Base-by-base conservation (phyloP, 2,888 invertebrate genomes). In the Tenthredo scrophulariae region DNA sequence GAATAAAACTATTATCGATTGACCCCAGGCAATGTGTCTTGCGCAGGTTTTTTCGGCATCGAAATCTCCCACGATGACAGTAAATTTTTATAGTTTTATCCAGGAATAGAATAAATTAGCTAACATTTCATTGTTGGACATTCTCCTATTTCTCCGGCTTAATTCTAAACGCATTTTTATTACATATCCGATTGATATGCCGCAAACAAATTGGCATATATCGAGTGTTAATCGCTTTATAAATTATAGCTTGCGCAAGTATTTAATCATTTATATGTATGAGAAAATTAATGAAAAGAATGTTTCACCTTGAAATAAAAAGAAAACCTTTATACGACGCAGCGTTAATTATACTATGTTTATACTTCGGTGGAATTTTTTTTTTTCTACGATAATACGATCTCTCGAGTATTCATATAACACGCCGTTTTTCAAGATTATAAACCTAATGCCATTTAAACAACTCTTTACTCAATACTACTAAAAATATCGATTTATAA, bases 11-110 rank as follows among this genome's bases (percentile, higher is more conserved):
- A 54, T 33, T 50, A 54, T 77, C 77, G 50, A 77, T 54, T 77
- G 29, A 77, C 77, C 77, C 50, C 77, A 77, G 77, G 77, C 77
- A 77, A 54, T 40, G 50, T 50, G 50, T 77, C 50, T 54, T 77
- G 77, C 77, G 77, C 33, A 77, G 77, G 26, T 10, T 74, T 77
- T 33, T 77, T 50, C 18, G 33, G 50, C 77, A 33, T 50, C 26
- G 29, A 77, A 77, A 77, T 77, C 74, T 77, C 77, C 26, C 29
- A 18, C 33, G n/a, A 26, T 74, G 43, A 26, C 43, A 13, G 40
- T 74, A 5, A n/a, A 74, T 22, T 22, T 74, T 26, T 43, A 13
- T 18, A 74, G 6, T 26, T 77, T 18, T 29, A 18, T 77, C 77
- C 26, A 22, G 77, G 4, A 54, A n/a, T 54, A n/a, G 6, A 54